These are phyloP conservation scores for Tragulus kanchil DNA, from an alignment of 2,113 vertebrate genomes.

Conservation along the genomic window DNA sequence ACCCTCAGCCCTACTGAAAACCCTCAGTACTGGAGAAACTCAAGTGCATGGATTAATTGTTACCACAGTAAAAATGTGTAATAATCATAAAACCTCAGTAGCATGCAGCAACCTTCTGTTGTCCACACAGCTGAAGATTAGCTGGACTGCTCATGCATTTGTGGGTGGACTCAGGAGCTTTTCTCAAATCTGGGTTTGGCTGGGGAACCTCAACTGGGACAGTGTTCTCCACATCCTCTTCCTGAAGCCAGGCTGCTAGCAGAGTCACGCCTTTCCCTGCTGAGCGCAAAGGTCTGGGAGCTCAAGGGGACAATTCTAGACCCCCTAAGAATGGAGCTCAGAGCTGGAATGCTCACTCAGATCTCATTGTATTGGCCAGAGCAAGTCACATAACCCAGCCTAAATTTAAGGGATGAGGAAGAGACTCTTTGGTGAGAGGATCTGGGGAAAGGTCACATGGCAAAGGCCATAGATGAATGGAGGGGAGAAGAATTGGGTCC, in stretches of 20 bases:
- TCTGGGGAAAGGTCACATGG: not conserved
- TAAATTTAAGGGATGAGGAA: not conserved
- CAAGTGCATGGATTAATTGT: not conserved
- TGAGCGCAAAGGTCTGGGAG: not conserved
- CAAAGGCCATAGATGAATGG: not conserved
- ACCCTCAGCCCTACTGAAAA: not conserved
- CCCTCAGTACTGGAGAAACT: not conserved
- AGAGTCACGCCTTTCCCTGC: not conserved
- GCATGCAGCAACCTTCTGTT: not conserved
- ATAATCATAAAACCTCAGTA: not conserved
- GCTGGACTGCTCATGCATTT: not conserved
- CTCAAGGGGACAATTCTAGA: not conserved
- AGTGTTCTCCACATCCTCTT: not conserved
- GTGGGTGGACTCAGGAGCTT: not conserved
- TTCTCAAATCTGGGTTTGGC: not conserved
- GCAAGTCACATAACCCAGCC: not conserved
- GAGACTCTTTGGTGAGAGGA: not conserved
- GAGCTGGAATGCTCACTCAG: not conserved
- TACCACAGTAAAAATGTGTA: not conserved
- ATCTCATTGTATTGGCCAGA: not conserved
- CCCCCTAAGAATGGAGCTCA: not conserved
- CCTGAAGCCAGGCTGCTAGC: not conserved
- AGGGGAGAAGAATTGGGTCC: not conserved
- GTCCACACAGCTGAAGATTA: not conserved
- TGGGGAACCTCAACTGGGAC: rapidly evolving